A percentile compares a stretch with the other conserved stretches of the same genome.
Evolutionary conservation across 2,797 vertebrate genomes (phyloP).

Genomic region (Melanotaenia parkinsoni): DNA sequence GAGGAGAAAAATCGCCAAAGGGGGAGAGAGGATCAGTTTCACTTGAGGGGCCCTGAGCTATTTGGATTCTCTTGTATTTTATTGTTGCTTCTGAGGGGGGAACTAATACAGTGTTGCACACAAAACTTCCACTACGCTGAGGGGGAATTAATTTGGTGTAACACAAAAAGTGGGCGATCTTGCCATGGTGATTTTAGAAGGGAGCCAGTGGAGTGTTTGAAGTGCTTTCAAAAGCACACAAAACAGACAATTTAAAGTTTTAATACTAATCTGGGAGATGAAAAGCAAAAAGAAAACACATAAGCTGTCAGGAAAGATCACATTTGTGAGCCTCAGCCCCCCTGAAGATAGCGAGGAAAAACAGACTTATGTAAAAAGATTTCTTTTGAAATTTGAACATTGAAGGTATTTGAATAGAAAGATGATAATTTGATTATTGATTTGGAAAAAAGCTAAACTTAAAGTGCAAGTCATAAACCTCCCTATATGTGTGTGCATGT

Average conservation of each 20-base stretch:
- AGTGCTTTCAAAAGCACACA: conserved; percentile 16
- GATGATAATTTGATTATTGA: background rate
- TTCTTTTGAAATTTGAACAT: background rate
- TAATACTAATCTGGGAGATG: conserved; percentile 59
- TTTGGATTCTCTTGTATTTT: conserved; percentile 82
- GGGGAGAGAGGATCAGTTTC: conserved; percentile 81
- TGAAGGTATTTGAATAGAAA: background rate
- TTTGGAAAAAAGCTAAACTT: no score
- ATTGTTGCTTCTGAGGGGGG: conserved; percentile 81
- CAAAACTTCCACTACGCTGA: conserved; percentile 74
- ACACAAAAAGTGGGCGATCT: conserved; percentile 74
- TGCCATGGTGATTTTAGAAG: conserved; percentile 64
- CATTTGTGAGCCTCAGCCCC: conserved; percentile 45
- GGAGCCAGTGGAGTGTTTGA: conserved; percentile 65
- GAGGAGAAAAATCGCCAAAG: conserved; percentile 62
- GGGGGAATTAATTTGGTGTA: conserved; percentile 82
- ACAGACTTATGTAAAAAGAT: background rate
- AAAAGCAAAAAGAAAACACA: conserved; percentile 50
- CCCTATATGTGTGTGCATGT: no score
- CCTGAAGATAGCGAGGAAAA: conserved; percentile 27
- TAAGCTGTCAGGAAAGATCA: conserved; percentile 56
- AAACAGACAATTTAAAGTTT: conserved; percentile 14
- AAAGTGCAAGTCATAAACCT: no score
- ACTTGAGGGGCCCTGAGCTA: conserved; percentile 82
- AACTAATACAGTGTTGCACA: conserved; percentile 84